Conservation (phyloP, 2,888 invertebrate genomes). For the Escarpia spicata region DNA sequence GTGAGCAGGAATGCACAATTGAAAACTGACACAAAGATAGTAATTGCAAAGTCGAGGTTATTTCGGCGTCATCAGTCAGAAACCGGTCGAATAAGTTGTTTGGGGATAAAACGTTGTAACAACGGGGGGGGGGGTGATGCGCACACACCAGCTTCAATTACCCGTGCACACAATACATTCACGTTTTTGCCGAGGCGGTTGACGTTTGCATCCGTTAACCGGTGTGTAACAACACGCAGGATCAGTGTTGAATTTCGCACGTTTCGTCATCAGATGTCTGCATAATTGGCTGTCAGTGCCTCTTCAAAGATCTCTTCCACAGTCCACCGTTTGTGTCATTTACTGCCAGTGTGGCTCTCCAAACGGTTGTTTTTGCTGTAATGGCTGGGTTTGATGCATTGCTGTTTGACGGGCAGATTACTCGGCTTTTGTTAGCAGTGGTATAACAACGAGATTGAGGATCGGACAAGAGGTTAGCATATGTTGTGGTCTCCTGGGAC, state of each 20-base stretch:
- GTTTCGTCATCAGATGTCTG: background rate
- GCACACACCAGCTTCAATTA: background rate
- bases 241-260: background rate
- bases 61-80: background rate
- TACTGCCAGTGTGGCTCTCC: background rate
- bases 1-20: background rate
- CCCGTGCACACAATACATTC: background rate
- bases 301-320: background rate
- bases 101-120: background rate
- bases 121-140: background rate
- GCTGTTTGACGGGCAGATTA: background rate
- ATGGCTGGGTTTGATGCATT: background rate
- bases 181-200: background rate
- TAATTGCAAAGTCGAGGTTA: slow-evolving; percentile 1
- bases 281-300: background rate
- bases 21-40: slow-evolving; percentile 7
- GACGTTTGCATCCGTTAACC: background rate
- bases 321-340: background rate
- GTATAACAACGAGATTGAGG: background rate
- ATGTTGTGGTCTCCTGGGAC: background rate
- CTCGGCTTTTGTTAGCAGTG: background rate
- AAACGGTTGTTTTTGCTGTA: background rate
- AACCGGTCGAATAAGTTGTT: background rate
- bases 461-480: background rate
- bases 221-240: background rate